These are phyloP conservation scores for Sepiola atlantica DNA, from an alignment of 2,888 invertebrate species.

Conservation along the genomic window DNA sequence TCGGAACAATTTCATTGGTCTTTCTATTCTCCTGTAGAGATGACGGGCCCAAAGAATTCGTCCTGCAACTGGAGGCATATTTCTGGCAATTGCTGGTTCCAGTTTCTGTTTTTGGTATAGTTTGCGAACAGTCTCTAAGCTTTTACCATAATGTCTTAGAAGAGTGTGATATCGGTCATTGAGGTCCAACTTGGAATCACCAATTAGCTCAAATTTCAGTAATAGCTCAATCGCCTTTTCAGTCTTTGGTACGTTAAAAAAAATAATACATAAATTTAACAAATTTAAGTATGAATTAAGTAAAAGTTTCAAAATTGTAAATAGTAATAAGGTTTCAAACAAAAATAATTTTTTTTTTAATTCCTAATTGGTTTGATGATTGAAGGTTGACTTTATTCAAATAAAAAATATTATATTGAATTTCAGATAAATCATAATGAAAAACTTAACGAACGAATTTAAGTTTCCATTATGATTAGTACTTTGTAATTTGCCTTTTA, in stretches of 20 bases:
- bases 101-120: constrained; percentile 91
- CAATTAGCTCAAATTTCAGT: constrained; percentile 73
- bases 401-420: no score
- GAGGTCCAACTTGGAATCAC: constrained; percentile 72
- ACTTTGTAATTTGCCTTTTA: no score
- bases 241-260: constrained; percentile 62
- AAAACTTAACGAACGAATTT: no score
- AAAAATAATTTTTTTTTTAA: no score
- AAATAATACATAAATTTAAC: no score
- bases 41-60: constrained; percentile 85
- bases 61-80: constrained; percentile 94
- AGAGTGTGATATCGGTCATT: constrained; percentile 75
- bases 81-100: constrained; percentile 90
- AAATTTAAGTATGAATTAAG: no score
- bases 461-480: no score
- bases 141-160: constrained; percentile 80
- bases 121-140: constrained; percentile 84
- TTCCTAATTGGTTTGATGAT: no score
- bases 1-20: constrained; percentile 81
- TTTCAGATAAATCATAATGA: no score
- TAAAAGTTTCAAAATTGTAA: no score
- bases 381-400: no score
- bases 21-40: constrained; percentile 86
- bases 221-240: constrained; percentile 73
- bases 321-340: no score